Evolutionary conservation across 2,888 invertebrate species (phyloP).

Genomic region (Ptilodon capucinus): DNA sequence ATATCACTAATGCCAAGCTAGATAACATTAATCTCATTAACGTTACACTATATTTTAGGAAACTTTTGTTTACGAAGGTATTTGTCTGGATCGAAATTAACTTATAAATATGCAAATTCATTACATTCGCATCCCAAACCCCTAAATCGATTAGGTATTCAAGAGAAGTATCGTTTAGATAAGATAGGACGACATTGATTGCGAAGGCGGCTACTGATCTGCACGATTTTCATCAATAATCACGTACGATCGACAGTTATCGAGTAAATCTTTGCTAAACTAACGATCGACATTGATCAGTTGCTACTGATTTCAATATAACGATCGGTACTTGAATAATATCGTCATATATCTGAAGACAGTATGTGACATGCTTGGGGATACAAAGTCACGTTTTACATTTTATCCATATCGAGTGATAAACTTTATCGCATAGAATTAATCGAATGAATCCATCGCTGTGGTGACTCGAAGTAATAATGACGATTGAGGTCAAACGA

Average conservation of each 20-base stretch:
- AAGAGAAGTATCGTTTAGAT: constrained; percentile 13
- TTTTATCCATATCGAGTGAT: too few relatives aligned
- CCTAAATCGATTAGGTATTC: constrained; percentile 19
- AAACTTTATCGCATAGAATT: not conserved
- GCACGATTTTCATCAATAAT: not conserved
- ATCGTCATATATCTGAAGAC: not conserved
- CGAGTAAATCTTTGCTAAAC: not conserved
- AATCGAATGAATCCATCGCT: not conserved
- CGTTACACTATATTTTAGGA: not conserved
- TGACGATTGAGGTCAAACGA: not conserved
- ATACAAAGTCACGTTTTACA: not conserved
- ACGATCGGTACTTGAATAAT: not conserved
- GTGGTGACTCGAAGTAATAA: not conserved
- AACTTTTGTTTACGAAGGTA: not conserved
- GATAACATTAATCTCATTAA: not conserved
- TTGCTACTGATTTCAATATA: not conserved
- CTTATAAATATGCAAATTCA: constrained; percentile 6
- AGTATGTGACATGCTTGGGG: not conserved
- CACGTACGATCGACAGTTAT: not conserved
- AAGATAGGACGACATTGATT: constrained; percentile 24
- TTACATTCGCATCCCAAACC: constrained; percentile 8
- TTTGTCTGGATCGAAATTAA: not conserved
- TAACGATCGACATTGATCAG: not conserved
- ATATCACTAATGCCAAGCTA: not conserved
- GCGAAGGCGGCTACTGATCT: not conserved